Conservation (phyloP, 2,113 vertebrate species). For the Circaetus gallicus region DNA sequence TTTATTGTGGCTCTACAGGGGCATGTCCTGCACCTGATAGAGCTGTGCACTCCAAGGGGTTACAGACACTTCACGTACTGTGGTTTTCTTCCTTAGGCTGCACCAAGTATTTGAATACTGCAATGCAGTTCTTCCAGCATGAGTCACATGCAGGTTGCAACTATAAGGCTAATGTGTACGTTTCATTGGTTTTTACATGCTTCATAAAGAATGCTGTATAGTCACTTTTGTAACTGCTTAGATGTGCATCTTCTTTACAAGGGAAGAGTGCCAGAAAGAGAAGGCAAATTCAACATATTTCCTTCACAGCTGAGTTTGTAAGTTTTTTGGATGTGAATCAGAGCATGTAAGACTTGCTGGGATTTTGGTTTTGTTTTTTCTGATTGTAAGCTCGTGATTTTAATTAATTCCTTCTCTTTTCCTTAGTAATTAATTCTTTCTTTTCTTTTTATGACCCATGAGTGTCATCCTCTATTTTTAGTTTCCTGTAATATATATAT, state of each 20-base stretch:
- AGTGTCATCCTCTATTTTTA: background rate
- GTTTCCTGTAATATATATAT: background rate
- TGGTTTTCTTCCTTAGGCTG: background rate
- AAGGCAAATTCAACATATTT: background rate
- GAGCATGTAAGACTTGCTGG: background rate
- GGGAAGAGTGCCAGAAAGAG: background rate
- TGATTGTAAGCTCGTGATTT: background rate
- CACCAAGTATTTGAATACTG: background rate
- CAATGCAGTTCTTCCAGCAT: background rate
- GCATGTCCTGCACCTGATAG: rapidly evolving
- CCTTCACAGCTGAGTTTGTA: background rate
- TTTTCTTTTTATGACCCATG: background rate
- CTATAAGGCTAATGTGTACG: background rate
- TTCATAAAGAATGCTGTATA: background rate
- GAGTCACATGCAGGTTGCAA: background rate
- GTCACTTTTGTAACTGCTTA: background rate
- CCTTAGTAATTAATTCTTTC: background rate
- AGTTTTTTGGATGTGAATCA: background rate
- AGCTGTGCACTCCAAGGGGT: background rate
- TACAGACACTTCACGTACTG: rapidly evolving
- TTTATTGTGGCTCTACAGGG: background rate
- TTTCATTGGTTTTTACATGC: background rate
- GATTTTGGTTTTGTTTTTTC: background rate
- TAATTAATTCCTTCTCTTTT: background rate
- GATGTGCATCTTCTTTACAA: background rate